Evolutionary conservation across 2,888 invertebrate species (phyloP).

Genomic region (Dicyrtomina minuta): DNA sequence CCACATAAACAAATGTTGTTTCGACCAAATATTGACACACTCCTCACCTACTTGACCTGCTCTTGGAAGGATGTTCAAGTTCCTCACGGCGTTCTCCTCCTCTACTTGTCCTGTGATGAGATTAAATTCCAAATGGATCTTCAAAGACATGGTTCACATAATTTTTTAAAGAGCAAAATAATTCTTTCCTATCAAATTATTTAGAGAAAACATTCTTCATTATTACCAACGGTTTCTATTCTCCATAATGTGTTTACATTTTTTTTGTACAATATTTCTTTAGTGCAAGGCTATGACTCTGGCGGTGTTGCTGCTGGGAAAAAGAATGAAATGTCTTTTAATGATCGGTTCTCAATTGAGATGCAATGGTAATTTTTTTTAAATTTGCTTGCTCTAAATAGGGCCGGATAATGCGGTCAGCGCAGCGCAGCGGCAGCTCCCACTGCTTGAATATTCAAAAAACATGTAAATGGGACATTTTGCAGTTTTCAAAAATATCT

Average conservation of each 20-base stretch:
- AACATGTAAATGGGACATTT: too few species aligned
- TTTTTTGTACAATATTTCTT: too few species aligned
- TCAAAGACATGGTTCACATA: conserved; percentile 28
- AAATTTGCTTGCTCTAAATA: background rate
- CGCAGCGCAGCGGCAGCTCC: too few species aligned
- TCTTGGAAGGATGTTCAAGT: conserved; percentile 87
- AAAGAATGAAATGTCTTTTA: conserved; percentile 60
- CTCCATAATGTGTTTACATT: too few species aligned
- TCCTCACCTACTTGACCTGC: conserved; percentile 85
- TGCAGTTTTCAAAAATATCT: too few species aligned
- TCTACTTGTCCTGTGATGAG: conserved; percentile 87
- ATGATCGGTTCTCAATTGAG: conserved; percentile 56
- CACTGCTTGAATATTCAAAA: too few species aligned
- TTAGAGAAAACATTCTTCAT: too few species aligned
- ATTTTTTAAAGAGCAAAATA: too few species aligned
- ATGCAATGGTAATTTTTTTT: conserved; percentile 60
- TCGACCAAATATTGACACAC: conserved; percentile 80
- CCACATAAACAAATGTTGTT: conserved; percentile 96
- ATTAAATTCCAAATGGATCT: conserved; percentile 33
- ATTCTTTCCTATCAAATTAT: too few species aligned
- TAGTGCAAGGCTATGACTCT: conserved; percentile 70
- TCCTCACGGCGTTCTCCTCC: conserved; percentile 81
- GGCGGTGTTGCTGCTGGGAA: conserved; percentile 89
- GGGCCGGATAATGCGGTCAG: too few species aligned
- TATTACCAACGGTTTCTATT: too few species aligned